phyloP scores from a whole-genome alignment of 2,113 vertebrate species.

The Psammodynastes pulverulentus region DNA sequence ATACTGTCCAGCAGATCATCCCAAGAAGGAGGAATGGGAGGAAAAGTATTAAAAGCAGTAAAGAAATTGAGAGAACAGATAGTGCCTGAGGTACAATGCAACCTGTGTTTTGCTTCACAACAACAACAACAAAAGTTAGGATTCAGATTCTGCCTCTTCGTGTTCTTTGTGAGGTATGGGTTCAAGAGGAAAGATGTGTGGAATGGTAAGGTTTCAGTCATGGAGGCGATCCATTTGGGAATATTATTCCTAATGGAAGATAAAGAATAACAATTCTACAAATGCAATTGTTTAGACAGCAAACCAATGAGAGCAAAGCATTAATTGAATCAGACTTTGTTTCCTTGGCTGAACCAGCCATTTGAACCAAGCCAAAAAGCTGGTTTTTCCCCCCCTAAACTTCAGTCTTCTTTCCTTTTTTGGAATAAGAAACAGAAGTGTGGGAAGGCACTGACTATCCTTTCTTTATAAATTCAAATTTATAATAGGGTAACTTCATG shows the following conservation, averaged over 20 bases:
- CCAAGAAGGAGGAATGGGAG: not conserved
- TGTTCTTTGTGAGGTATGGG: slow-evolving; percentile 8
- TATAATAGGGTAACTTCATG: not conserved
- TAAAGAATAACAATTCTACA: not conserved
- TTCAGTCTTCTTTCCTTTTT: not conserved
- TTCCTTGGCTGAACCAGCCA: not conserved
- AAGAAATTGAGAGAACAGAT: not conserved
- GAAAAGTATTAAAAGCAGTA: not conserved
- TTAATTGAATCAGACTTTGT: not conserved
- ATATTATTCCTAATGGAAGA: slow-evolving; percentile 38
- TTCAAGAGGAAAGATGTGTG: not conserved
- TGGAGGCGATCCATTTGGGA: slow-evolving; percentile 4
- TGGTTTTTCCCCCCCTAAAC: not conserved
- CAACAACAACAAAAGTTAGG: not conserved
- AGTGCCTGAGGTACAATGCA: not conserved
- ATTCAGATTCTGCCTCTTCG: not conserved
- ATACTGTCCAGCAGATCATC: not conserved
- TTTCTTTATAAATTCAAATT: not conserved
- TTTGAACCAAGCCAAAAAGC: not conserved
- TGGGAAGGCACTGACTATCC: not conserved
- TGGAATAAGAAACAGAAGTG: not conserved
- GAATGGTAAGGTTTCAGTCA: slow-evolving; percentile 35
- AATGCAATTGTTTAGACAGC: not conserved
- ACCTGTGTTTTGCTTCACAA: not conserved
- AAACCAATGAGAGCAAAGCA: slow-evolving; percentile 1